Evolutionary conservation across 30 jellyfish, hydroid and myxozoan genomes (phyloP).

Genomic region (Cassiopea andromeda): DNA sequence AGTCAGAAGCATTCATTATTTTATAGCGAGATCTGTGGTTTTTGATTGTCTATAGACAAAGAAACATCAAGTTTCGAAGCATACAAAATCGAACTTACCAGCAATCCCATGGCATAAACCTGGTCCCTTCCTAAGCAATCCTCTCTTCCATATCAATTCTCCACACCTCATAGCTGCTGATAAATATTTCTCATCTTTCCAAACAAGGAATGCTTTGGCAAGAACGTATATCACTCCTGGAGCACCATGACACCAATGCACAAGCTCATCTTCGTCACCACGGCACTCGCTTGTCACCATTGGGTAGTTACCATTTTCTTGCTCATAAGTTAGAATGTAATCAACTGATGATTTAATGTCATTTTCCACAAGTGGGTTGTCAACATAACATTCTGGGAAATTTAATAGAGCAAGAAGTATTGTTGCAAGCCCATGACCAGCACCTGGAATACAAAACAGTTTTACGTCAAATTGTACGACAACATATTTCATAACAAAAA

Average conservation of each 20-base stretch:
- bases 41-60: too few species aligned
- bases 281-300: conserved; percentile 89
- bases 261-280: conserved; percentile 94
- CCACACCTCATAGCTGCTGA: conserved; percentile 92
- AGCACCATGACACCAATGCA: conserved; percentile 99
- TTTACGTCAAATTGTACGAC: too few species aligned
- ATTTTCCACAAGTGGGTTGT: conserved; percentile 82
- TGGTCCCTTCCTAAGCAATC: conserved; percentile 96
- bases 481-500: too few species aligned
- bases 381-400: conserved; percentile 84
- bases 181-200: conserved; percentile 92
- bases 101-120: conserved; percentile 99
- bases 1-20: too few species aligned
- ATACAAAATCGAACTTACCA: conserved; percentile 42
- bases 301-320: conserved; percentile 87
- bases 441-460: conserved; percentile 68
- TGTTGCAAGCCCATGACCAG: conserved; percentile 94
- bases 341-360: conserved; percentile 91
- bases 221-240: conserved; percentile 86
- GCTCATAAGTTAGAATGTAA: conserved; percentile 76
- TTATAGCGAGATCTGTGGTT: too few species aligned
- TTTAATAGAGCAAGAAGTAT: conserved; percentile 78
- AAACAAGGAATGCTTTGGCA: conserved; percentile 88
- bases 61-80: too few species aligned
- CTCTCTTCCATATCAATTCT: conserved; percentile 90